A percentile compares a stretch with the other conserved stretches of the same genome.
Evolutionary conservation across 1,140 invertebrate genomes (phyloP).

Genomic region (Eumaeus atala): DNA sequence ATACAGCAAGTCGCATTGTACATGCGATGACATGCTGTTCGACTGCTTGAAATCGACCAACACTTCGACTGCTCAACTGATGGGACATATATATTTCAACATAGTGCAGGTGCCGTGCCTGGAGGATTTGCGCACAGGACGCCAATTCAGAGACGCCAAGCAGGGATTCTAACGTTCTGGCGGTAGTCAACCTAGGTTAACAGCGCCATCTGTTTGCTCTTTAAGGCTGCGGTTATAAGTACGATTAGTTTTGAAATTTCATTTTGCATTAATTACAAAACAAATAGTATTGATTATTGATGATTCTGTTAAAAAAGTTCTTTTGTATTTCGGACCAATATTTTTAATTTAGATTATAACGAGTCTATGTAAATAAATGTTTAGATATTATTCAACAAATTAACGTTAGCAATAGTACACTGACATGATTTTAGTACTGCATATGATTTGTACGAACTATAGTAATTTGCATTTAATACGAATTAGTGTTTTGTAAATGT

Average conservation of each 20-base stretch:
- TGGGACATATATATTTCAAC: constrained; percentile 93
- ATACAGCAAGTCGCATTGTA: constrained; percentile 92
- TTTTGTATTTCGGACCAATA: too few relatives aligned
- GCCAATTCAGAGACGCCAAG: constrained; percentile 61
- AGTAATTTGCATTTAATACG: constrained; percentile 39
- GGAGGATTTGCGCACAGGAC: constrained; percentile 73
- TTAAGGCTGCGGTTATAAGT: constrained; percentile 33
- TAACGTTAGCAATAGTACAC: neutral
- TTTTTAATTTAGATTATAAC: too few relatives aligned
- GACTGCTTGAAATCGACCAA: constrained; percentile 85
- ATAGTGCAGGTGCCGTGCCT: constrained; percentile 86
- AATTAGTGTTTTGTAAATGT: neutral
- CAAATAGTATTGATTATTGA: too few relatives aligned
- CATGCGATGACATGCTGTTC: constrained; percentile 87
- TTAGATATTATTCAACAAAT: neutral
- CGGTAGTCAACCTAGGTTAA: constrained; percentile 35
- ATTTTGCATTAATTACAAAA: too few relatives aligned
- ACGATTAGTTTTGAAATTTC: too few relatives aligned
- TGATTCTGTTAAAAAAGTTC: too few relatives aligned
- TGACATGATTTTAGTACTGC: constrained; percentile 2
- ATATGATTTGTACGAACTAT: constrained; percentile 17
- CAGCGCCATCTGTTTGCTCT: constrained; percentile 52
- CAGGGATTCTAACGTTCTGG: constrained; percentile 63
- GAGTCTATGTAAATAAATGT: constrained; percentile 11
- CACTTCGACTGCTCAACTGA: constrained; percentile 80